Evolutionary conservation across 2,888 invertebrate genomes (phyloP).

Genomic region (Itoplectis maculator): DNA sequence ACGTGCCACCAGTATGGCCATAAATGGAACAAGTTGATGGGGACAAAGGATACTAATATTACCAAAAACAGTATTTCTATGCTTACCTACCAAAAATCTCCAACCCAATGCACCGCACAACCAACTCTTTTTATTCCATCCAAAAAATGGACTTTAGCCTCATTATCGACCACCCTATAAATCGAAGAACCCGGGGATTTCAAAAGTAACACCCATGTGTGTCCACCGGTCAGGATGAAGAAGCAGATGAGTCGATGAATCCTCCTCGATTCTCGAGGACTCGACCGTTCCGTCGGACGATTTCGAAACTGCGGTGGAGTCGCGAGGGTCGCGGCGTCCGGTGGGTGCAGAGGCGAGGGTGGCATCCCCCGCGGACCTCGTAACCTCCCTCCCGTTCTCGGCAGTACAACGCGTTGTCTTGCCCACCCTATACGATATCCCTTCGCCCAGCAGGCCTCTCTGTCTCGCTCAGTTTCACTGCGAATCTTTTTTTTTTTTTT

Average conservation of each 20-base stretch:
- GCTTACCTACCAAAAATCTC: too few relatives aligned
- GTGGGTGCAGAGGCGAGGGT: conserved; percentile 31
- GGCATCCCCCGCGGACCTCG: conserved; percentile 49
- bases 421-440: conserved; percentile 64
- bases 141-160: too few relatives aligned
- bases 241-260: conserved; percentile 35
- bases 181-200: neutral
- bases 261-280: conserved; percentile 1
- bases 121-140: too few relatives aligned
- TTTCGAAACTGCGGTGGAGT: conserved; percentile 19
- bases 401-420: conserved; percentile 20
- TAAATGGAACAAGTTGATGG: too few relatives aligned
- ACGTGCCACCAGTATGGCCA: too few relatives aligned
- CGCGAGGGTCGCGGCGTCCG: conserved; percentile 28
- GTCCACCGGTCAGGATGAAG: neutral
- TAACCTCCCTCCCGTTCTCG: conserved; percentile 35
- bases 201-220: neutral
- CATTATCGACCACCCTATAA: neutral
- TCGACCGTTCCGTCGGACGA: conserved; percentile 20
- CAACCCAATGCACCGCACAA: too few relatives aligned
- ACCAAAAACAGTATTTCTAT: too few relatives aligned
- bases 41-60: too few relatives aligned
- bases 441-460: conserved; percentile 66
- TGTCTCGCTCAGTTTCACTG: conserved; percentile 40
- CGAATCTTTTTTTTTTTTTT: neutral